A percentile compares a stretch with the other conserved stretches of the same genome.
Evolutionary conservation across 2,113 vertebrate species (phyloP).

Genomic region (Pomatorhinus ruficollis): DNA sequence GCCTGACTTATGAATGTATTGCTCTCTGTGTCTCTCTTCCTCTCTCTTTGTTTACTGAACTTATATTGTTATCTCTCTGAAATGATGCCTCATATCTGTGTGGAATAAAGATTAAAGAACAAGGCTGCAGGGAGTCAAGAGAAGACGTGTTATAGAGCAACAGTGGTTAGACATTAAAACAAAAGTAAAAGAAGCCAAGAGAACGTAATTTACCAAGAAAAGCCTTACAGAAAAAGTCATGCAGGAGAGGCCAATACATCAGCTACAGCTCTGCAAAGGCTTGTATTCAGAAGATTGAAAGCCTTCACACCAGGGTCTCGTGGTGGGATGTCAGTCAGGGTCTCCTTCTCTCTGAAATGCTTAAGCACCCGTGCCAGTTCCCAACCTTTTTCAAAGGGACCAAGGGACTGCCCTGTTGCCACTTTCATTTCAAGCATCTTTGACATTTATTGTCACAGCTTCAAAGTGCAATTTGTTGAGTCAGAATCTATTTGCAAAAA

Average conservation of each 20-base stretch:
- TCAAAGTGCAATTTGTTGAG: background rate
- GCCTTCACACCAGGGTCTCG: fast-evolving
- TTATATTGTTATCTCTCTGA: background rate
- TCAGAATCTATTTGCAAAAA: background rate
- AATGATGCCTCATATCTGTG: background rate
- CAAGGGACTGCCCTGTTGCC: background rate
- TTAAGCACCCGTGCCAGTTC: background rate
- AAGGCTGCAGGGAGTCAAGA: background rate
- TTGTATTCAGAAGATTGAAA: background rate
- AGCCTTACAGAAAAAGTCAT: background rate
- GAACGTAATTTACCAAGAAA: background rate
- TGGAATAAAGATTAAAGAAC: background rate
- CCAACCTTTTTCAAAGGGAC: background rate
- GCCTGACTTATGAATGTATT: background rate
- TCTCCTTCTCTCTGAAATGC: background rate
- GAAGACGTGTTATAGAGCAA: background rate
- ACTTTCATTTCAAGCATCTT: background rate
- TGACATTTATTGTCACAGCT: background rate
- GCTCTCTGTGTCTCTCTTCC: background rate
- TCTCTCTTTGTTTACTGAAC: background rate
- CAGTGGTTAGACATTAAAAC: background rate
- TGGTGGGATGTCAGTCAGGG: background rate
- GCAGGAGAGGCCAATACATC: background rate
- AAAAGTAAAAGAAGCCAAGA: background rate
- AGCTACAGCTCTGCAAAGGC: background rate